phyloP scores from a whole-genome alignment of 2,797 vertebrate genomes.

The Cuniculus paca region DNA sequence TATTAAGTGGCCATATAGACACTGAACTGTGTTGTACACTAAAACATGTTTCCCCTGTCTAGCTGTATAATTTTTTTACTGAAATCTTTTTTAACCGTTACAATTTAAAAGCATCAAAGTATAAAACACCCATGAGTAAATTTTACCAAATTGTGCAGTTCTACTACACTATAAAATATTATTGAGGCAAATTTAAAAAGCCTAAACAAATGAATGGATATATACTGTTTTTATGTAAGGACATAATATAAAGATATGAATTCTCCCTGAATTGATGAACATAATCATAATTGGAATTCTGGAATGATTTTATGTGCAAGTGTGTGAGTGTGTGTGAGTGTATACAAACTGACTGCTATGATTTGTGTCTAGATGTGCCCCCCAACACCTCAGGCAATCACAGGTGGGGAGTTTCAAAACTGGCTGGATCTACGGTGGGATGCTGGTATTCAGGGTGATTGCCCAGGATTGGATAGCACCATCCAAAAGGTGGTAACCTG shows the following conservation, averaged over 20 bases:
- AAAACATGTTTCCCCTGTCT: background rate
- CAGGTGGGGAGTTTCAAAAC: background rate
- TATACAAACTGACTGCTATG: background rate
- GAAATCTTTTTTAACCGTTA: constrained; percentile 44
- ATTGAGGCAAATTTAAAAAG: constrained; percentile 4
- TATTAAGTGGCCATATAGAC: background rate
- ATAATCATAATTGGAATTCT: background rate
- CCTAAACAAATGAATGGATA: background rate
- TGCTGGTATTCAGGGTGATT: background rate
- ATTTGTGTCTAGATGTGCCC: background rate
- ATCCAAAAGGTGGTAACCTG: background rate
- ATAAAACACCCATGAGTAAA: background rate
- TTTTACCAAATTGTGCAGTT: background rate
- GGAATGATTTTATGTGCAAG: background rate
- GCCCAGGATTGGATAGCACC: background rate
- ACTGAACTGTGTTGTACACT: background rate
- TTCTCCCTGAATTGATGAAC: background rate
- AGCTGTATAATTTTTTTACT: background rate
- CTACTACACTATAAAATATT: background rate
- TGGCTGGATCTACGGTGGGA: background rate
- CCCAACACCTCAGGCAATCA: background rate
- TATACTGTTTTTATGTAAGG: background rate
- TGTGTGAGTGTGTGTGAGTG: background rate
- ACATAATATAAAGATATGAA: background rate
- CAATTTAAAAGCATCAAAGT: background rate